phyloP scores from a whole-genome alignment of 2,113 vertebrate species.

The Lophius piscatorius region DNA sequence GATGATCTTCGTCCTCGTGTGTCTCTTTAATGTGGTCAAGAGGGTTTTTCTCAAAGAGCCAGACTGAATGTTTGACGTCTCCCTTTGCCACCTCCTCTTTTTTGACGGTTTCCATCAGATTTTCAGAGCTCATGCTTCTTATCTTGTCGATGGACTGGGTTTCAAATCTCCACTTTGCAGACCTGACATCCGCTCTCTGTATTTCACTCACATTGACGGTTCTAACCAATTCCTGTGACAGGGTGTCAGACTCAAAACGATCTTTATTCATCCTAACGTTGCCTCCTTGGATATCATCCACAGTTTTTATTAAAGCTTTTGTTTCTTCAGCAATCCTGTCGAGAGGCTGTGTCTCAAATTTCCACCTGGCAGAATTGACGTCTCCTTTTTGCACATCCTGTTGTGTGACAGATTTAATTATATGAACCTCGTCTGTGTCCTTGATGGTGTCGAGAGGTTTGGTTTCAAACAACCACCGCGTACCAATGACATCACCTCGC shows the following conservation, averaged over 20 bases:
- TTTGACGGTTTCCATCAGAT: slow-evolving; percentile 83
- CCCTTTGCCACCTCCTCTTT: slow-evolving; percentile 86
- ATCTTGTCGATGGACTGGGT: slow-evolving; percentile 88
- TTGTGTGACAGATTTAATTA: slow-evolving; percentile 91
- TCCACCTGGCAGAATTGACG: slow-evolving; percentile 87
- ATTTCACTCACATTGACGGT: slow-evolving; percentile 91
- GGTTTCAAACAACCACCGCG: slow-evolving; percentile 94
- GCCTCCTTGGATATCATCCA: slow-evolving; percentile 85
- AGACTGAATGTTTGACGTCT: slow-evolving; percentile 88
- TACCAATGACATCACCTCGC: slow-evolving; percentile 87
- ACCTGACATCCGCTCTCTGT: slow-evolving; percentile 88
- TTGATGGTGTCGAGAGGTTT: slow-evolving; percentile 90
- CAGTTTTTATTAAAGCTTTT: slow-evolving; percentile 76
- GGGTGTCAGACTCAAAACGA: slow-evolving; percentile 84
- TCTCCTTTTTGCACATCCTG: slow-evolving; percentile 90
- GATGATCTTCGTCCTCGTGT: slow-evolving; percentile 68
- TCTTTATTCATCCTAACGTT: slow-evolving; percentile 84
- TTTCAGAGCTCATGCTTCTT: slow-evolving; percentile 83
- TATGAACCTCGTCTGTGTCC: slow-evolving; percentile 85
- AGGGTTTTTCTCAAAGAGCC: slow-evolving; percentile 92
- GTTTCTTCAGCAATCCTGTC: slow-evolving; percentile 85
- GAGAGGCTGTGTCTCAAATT: slow-evolving; percentile 91
- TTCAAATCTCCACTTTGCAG: slow-evolving; percentile 92
- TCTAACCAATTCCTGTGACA: slow-evolving; percentile 73
- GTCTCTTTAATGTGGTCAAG: slow-evolving; percentile 86